Base-by-base conservation (phyloP, 1,140 invertebrate genomes). In the Calephelis nemesis region DNA sequence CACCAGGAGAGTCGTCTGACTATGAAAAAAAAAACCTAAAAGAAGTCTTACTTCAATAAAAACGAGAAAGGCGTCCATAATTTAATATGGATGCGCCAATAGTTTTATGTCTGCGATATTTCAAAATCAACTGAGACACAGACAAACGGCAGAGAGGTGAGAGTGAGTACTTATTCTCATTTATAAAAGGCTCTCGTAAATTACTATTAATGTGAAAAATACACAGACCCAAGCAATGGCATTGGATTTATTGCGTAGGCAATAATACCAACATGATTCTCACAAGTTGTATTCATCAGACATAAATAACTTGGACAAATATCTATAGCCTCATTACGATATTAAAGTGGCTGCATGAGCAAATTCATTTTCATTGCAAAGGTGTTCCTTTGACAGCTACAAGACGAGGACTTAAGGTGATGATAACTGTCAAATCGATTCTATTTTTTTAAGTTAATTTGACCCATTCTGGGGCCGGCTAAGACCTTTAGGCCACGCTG, bases 181-280 rank as follows among this genome's bases (percentile, higher is more conserved):
- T 48, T 42, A 48, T 45, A 48, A 48, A 11, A 68, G 65, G 68
- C 69, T 67, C 62, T 48, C 71, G 48, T 54, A 62, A 69, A 77
- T 75, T 71, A 66, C 60, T 67, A 63, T 63, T 49, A 74, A 72
- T 65, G 70, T 65, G 68, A 74, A 73, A 73, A 76, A 71, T 71
- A 65, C 42, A 68, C 65, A 49, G 49, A 49, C 15, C 15, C 52
- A 52, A 50, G 48, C 68, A 65, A 69, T 73, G 69, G 50, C 70
- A 73, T 69, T 71, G 66, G 19, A 66, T 66, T 54, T 66, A 66
- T 66, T 58, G 65, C 65, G 62, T 63, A 47, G 42, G 47, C 45
- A 19, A 54, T 58, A 58, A 58, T 58, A 58, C 39, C 54, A 58
- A 58, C 54, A 40, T 54, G 52, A 54, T 54, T 19, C 52, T 54